phyloP scores from a whole-genome alignment of 1,140 invertebrate genomes.

The Aphaenogaster ashmeadi region DNA sequence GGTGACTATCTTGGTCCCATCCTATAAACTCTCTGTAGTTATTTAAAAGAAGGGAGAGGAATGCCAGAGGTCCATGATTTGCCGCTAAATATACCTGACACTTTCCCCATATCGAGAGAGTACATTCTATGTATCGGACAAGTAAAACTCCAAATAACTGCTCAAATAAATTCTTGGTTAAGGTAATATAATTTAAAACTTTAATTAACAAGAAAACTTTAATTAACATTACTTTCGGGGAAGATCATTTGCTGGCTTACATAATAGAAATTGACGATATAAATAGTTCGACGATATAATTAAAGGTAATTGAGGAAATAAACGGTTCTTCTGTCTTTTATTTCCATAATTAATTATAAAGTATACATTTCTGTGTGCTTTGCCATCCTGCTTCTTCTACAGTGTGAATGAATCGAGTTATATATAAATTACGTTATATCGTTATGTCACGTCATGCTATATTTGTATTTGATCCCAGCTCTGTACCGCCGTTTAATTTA shows the following conservation, averaged over 20 bases:
- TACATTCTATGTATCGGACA: constrained; percentile 13
- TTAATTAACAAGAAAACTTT: background rate
- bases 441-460: constrained; percentile 20
- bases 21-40: constrained; percentile 29
- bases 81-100: constrained; percentile 37
- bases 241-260: background rate
- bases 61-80: constrained; percentile 53
- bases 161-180: background rate
- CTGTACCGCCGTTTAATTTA: constrained; percentile 36
- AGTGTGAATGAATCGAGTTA: constrained; percentile 30
- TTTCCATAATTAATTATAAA: background rate
- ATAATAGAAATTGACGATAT: background rate
- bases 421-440: constrained; percentile 35
- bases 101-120: background rate
- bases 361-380: background rate
- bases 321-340: background rate
- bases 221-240: background rate
- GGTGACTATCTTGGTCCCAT: constrained; percentile 18
- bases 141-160: constrained; percentile 26
- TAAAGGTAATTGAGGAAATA: background rate
- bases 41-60: constrained; percentile 46
- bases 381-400: background rate
- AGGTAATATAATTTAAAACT: constrained; percentile 12
- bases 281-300: background rate
- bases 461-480: constrained; percentile 21